Conservation (phyloP, 2,888 invertebrate species). For the Bruchidius siliquastri region DNA sequence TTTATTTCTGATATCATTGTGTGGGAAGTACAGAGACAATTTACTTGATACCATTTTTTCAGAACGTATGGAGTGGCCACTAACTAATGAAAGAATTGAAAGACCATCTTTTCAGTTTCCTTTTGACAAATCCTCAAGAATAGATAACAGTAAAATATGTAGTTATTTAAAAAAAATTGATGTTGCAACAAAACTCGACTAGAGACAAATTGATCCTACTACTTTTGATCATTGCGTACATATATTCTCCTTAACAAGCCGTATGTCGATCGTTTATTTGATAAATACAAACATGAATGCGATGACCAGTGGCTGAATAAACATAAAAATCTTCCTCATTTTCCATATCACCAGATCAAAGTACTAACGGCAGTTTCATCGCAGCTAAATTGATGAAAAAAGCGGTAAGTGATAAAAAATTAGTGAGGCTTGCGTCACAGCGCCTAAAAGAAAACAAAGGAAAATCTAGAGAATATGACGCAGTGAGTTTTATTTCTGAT, state of each 20-base stretch:
- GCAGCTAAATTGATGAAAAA: neutral
- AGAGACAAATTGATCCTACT: too few species aligned
- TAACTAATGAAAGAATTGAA: too few species aligned
- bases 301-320: neutral
- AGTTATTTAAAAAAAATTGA: too few species aligned
- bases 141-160: too few species aligned
- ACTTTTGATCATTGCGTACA: too few species aligned
- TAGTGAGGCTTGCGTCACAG: neutral
- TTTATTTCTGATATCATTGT: too few species aligned
- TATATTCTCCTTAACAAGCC: neutral
- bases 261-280: neutral
- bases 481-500: neutral
- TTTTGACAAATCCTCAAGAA: too few species aligned
- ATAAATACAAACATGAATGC: neutral
- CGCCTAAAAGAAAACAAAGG: neutral
- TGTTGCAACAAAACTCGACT: too few species aligned
- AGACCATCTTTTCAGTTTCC: too few species aligned
- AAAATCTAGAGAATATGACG: neutral
- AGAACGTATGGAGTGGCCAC: too few species aligned
- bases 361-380: neutral
- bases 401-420: neutral
- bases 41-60: too few species aligned
- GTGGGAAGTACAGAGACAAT: too few species aligned
- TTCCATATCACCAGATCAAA: neutral
- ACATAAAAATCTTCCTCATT: neutral